Conservation (phyloP, 2,113 vertebrate genomes). For the Zapornia atra region DNA sequence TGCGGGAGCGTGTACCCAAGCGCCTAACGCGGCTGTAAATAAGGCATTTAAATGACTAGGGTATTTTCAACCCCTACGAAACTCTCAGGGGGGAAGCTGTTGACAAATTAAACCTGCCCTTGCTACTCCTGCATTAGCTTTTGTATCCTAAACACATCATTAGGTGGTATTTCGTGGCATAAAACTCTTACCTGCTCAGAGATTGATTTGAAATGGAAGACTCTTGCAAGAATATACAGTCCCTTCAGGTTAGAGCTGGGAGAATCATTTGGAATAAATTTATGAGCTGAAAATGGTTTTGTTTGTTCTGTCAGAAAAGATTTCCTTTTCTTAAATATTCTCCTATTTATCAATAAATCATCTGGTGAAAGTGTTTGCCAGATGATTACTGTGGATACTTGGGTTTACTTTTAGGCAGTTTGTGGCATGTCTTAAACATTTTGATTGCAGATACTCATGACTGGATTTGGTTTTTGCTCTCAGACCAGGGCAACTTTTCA, state of each 20-base stretch:
- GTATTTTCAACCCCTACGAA: slow-evolving; percentile 34
- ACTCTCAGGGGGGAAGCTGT: slow-evolving; percentile 46
- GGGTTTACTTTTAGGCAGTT: background rate
- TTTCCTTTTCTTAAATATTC: background rate
- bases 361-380: background rate
- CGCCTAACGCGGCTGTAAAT: slow-evolving; percentile 45
- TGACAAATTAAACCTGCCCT: slow-evolving; percentile 61
- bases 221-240: slow-evolving; percentile 21
- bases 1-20: background rate
- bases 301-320: slow-evolving; percentile 14
- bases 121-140: slow-evolving; percentile 45
- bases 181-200: slow-evolving; percentile 56
- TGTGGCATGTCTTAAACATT: background rate
- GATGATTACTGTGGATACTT: background rate
- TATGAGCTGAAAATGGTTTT: background rate
- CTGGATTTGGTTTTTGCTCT: background rate
- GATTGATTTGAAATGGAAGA: slow-evolving; percentile 53
- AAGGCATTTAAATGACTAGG: slow-evolving; percentile 47
- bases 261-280: background rate
- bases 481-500: background rate
- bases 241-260: slow-evolving; percentile 32
- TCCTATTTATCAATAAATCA: slow-evolving; percentile 19
- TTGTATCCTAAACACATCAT: slow-evolving; percentile 63
- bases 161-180: slow-evolving; percentile 54
- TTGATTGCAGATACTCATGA: background rate